Conservation (phyloP, 2,113 vertebrate species). For the Thamnophis sirtalis region DNA sequence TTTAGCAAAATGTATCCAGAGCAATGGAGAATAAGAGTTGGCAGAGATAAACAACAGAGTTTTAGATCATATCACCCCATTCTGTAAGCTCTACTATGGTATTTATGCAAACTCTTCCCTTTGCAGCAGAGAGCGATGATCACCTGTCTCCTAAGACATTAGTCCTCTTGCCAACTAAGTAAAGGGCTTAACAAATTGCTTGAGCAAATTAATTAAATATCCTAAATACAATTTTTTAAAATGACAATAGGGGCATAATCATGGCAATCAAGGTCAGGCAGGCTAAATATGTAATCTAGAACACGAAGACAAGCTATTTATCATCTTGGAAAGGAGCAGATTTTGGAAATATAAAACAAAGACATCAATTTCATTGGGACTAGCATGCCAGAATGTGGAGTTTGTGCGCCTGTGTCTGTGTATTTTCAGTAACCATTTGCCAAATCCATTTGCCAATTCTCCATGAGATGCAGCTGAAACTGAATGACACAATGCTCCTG, state of each 20-base stretch:
- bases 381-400: slow-evolving; percentile 27
- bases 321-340: slow-evolving; percentile 38
- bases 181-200: neutral
- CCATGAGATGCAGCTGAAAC: slow-evolving; percentile 26
- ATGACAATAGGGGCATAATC: neutral
- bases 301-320: slow-evolving; percentile 16
- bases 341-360: slow-evolving; percentile 29
- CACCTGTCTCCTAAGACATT: neutral
- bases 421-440: slow-evolving; percentile 39
- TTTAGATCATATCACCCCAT: neutral
- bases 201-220: neutral
- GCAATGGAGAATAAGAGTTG: neutral
- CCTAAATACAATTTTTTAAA: neutral
- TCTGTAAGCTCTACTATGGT: neutral
- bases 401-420: neutral
- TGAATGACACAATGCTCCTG: slow-evolving; percentile 44
- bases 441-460: slow-evolving; percentile 47
- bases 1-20: neutral
- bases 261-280: slow-evolving; percentile 28
- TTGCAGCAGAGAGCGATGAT: neutral
- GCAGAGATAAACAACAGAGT: no score
- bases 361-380: slow-evolving; percentile 43
- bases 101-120: neutral
- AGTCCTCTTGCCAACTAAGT: neutral
- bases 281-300: slow-evolving; percentile 21